Base-by-base conservation (phyloP, 92 coral and sea anemone genomes). In the Paramuricea clavata region DNA sequence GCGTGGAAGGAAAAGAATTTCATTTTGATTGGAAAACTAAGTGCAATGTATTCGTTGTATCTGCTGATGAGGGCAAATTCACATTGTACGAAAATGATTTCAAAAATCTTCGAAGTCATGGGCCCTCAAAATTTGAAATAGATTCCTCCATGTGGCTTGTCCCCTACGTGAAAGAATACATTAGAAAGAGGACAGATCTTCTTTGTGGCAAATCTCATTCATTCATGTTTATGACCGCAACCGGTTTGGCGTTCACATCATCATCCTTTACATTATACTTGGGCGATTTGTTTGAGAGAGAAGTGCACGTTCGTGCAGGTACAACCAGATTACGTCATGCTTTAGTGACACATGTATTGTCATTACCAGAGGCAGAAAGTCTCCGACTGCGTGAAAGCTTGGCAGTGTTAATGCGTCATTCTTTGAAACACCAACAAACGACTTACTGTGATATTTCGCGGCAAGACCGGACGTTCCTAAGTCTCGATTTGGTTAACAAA, bases 251-350 rank as follows among this genome's bases (percentile, higher is more conserved):
- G 6, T 70, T 70, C 21, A 31, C 21, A 1, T 32, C 44, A 15
- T 79, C 85, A 22, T 79, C 72, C 26, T 79, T 79, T n/a, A n/a
- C n/a, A n/a, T n/a, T n/a, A n/a, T n/a, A n/a, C n/a, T n/a, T 79
- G 71, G 47, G 13, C 28, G 17, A 42, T 34, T 23, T 79, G 49
- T 79, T 79, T 44, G 30, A 79, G 68, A 56, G 85, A 34, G 74
- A 62, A 64, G 85, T 81, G 13, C 17, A 49, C 43, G 33, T 81
- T 41, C 57, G 56, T 26, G 85, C 85, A 25, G 85, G 85, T 15
- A 81, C 74, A 44, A 81, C 85, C 33, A 81, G 60, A 36, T 49
- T 81, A 26, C 75, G 85, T 13, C 85, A 81, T 47, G 85, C 85
- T 15, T 39, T 81, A 7, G 50, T 81, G 15, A 81, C 85, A 42